A percentile compares a stretch with the other conserved stretches of the same genome.
These are phyloP conservation scores for Zapornia atra DNA, from an alignment of 2,113 vertebrate genomes.

Conservation along the genomic window DNA sequence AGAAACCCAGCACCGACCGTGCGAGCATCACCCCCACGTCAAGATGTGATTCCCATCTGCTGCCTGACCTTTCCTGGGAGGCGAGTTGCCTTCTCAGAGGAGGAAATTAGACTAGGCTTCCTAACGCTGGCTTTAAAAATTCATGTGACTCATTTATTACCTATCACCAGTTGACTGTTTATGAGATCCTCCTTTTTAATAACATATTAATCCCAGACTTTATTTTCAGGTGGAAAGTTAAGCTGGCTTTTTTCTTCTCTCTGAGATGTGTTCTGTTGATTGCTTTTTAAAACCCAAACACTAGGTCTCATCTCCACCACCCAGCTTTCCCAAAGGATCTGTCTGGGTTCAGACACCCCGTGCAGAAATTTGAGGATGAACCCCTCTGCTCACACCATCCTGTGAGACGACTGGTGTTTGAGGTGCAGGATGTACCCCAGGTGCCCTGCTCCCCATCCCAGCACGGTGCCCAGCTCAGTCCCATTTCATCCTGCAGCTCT, in stretches of 20 bases:
- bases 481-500: too few relatives aligned
- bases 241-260: neutral
- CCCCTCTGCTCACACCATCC: too few relatives aligned
- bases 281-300: neutral
- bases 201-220: neutral
- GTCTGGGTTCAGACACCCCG: neutral
- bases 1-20: neutral
- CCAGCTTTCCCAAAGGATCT: neutral
- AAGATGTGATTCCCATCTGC: neutral
- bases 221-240: neutral
- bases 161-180: neutral
- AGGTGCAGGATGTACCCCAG: neutral
- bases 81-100: neutral
- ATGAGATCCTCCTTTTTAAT: neutral
- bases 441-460: rapidly evolving
- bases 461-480: neutral
- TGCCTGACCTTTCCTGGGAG: neutral
- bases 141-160: rapidly evolving
- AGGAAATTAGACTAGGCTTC: neutral
- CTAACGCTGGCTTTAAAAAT: neutral
- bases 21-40: neutral
- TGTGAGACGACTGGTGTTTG: too few relatives aligned
- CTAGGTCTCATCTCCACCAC: neutral
- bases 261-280: neutral
- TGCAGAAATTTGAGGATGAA: neutral